Percentiles rank a stretch among this genome's conserved stretches.
Conservation (phyloP, 2,797 vertebrate species). For the Leptoclinus maculatus region DNA sequence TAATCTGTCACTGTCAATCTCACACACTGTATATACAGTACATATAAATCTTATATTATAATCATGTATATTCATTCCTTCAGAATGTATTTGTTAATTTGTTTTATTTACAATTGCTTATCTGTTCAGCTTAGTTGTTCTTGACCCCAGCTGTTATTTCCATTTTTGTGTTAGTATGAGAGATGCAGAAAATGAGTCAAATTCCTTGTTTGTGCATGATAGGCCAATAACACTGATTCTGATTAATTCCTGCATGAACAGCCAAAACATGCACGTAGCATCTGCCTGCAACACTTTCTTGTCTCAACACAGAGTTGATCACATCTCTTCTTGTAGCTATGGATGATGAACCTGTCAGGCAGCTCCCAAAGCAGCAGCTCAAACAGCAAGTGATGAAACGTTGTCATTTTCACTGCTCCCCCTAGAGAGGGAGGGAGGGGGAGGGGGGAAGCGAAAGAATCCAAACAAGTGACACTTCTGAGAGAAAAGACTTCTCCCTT, state of each 20-base stretch:
- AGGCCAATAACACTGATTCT: background rate
- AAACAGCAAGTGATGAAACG: conserved; percentile 69
- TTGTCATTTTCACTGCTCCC: conserved; percentile 63
- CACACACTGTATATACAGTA: background rate
- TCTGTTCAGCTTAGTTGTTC: background rate
- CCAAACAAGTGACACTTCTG: conserved; percentile 51
- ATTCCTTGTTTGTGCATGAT: background rate
- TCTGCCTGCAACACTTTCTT: conserved; percentile 21
- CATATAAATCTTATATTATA: background rate
- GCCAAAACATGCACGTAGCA: conserved; percentile 22
- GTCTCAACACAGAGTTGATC: conserved; percentile 31
- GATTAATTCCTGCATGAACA: conserved; percentile 11
- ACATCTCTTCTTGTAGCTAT: conserved; percentile 25
- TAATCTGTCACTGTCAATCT: background rate
- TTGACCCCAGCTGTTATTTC: background rate
- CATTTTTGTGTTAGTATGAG: background rate
- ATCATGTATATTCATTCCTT: background rate
- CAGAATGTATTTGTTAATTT: background rate
- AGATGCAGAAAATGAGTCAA: background rate
- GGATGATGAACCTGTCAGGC: conserved; percentile 44
- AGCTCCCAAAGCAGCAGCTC: conserved; percentile 59
- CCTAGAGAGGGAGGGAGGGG: conserved; percentile 31
- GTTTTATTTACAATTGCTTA: background rate
- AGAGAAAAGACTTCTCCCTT: conserved; percentile 34
- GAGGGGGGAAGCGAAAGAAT: conserved; percentile 15